Percentiles rank a stretch among this genome's conserved stretches.
Conservation (phyloP, 2,113 vertebrate species). For the Dromaius novaehollandiae region DNA sequence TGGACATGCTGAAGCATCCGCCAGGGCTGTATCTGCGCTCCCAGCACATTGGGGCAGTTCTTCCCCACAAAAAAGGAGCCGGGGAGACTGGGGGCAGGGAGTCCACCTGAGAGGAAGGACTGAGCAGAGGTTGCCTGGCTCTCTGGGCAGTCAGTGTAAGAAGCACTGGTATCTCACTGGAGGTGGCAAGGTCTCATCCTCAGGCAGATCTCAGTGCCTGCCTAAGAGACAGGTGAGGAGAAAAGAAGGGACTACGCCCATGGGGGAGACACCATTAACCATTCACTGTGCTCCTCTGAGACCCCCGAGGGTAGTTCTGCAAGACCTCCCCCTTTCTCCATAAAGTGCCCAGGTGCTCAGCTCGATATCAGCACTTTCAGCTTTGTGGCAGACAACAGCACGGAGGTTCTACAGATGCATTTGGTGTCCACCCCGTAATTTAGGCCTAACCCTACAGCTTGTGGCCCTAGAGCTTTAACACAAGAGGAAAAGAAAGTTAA, state of each 20-base stretch:
- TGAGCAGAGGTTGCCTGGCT: not conserved
- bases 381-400: not conserved
- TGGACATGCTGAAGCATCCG: not conserved
- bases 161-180: too few relatives aligned
- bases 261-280: rapidly evolving
- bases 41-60: not conserved
- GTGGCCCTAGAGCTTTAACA: not conserved
- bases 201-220: not conserved
- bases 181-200: not conserved
- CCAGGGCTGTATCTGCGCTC: too few relatives aligned
- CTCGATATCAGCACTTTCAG: rapidly evolving
- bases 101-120: not conserved
- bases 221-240: not conserved
- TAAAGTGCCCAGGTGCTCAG: not conserved
- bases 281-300: not conserved
- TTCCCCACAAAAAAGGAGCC: too few relatives aligned
- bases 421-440: not conserved
- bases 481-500: not conserved
- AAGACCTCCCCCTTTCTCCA: not conserved
- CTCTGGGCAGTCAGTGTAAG: rapidly evolving
- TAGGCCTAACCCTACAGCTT: not conserved
- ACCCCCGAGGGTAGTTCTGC: rapidly evolving
- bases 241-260: not conserved
- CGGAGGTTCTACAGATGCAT: not conserved
- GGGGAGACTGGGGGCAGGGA: not conserved